phyloP scores from a whole-genome alignment of 2,113 vertebrate genomes.

The Noctilio leporinus region DNA sequence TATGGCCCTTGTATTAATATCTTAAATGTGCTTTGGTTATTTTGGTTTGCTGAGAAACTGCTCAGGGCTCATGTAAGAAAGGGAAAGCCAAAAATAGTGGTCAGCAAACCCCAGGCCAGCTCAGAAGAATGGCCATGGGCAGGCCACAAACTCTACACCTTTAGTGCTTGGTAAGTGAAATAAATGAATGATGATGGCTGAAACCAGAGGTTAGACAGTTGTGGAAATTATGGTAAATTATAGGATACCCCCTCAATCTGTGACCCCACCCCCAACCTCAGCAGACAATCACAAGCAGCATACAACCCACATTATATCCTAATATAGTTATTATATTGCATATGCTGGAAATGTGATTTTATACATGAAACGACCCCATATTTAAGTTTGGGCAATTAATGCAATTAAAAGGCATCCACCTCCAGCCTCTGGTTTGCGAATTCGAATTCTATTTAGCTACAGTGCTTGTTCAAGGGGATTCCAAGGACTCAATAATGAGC shows the following conservation, averaged over 20 bases:
- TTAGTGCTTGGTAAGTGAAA: neutral
- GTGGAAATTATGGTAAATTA: neutral
- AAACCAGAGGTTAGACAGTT: rapidly evolving
- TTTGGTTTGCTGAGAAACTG: neutral
- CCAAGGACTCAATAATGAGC: neutral
- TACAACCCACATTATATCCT: neutral
- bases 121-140: rapidly evolving
- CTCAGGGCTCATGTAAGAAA: neutral
- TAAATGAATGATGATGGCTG: neutral
- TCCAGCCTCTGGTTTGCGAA: neutral
- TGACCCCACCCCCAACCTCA: neutral
- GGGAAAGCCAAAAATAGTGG: neutral
- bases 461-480: neutral
- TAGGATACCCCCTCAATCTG: neutral
- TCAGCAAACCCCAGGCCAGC: neutral
- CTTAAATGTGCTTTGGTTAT: neutral
- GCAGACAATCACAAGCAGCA: neutral
- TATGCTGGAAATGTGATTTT: neutral
- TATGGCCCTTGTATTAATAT: neutral
- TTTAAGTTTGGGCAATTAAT: neutral
- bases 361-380: neutral
- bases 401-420: neutral
- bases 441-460: neutral
- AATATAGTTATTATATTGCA: neutral
- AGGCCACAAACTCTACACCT: neutral